A percentile compares a stretch with the other conserved stretches of the same genome.
phyloP scores from a whole-genome alignment of 2,797 vertebrate genomes.

The Cygnus olor region DNA sequence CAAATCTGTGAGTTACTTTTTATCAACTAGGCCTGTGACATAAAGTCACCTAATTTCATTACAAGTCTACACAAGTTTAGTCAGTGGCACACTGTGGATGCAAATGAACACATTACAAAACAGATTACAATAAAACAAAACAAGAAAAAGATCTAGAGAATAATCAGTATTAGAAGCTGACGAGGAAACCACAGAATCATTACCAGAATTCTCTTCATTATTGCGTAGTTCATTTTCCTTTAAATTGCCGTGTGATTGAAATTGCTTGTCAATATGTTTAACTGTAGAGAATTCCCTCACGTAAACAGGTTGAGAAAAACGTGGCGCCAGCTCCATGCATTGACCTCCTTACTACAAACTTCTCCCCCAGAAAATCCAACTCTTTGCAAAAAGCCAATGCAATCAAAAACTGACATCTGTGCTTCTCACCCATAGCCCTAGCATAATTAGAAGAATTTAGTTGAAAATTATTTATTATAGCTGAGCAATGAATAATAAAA shows the following conservation, averaged over 20 bases:
- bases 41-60: accelerated
- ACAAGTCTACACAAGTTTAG: not conserved
- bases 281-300: not conserved
- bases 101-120: not conserved
- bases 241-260: conserved; percentile 2
- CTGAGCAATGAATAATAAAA: not conserved
- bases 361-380: conserved; percentile 18
- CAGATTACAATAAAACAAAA: not conserved
- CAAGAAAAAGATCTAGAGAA: not conserved
- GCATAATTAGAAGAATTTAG: conserved; percentile 3
- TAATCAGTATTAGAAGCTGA: not conserved
- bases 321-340: not conserved
- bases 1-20: not conserved
- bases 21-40: not conserved
- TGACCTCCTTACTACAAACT: not conserved
- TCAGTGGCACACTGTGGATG: not conserved
- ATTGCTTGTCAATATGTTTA: not conserved
- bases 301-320: not conserved
- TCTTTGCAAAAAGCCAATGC: not conserved
- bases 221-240: not conserved
- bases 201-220: not conserved
- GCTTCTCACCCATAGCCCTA: not conserved
- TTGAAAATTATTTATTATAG: not conserved
- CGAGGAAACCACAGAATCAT: not conserved
- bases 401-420: conserved; percentile 43